Evolutionary conservation across 2,888 invertebrate species (phyloP), one percentile per base, ranked within the genome.

Genomic region (Nasonovia ribisnigri): DNA sequence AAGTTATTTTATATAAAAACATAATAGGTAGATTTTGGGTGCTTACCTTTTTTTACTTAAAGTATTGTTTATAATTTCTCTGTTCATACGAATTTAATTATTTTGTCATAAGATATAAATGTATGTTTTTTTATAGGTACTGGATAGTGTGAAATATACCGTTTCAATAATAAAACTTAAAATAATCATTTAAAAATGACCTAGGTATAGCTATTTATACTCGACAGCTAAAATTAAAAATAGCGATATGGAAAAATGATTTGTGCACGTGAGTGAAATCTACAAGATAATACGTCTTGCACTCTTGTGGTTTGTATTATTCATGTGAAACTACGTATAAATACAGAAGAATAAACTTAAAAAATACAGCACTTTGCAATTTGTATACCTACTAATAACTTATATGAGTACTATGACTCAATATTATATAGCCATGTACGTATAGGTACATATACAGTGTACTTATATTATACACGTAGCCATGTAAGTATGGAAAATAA

Each of bases 1-100:
- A 77, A 77, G 36, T 77, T 77, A 77, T 77, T 77, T 20, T n/a
- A n/a, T n/a, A n/a, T 67, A n/a, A 67, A 57, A 67, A 67, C 67
- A n/a, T 16, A n/a, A 67, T 67, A 67, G n/a, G 5, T 67, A 16
- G n/a, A n/a, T n/a, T n/a, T n/a, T n/a, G n/a, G n/a, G n/a, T n/a
- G 4, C 29, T 13, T n/a, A 13, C n/a, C n/a, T 67, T 67, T n/a
- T 67, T 67, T 67, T n/a, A 60, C 29, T 60, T 60, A 60, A 60
- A n/a, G 13, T 11, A n/a, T 60, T 60, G 13, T 60, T n/a, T n/a
- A n/a, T n/a, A 67, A n/a, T 26, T 60, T 60, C n/a, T 16, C n/a
- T 67, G n/a, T 67, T n/a, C 67, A 67, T 16, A 13, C 1, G 67
- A n/a, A 67, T 67, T n/a, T 1, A 67, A 67, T 26, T 36, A 16